A percentile compares a stretch with the other conserved stretches of the same genome.
Evolutionary conservation across 2,797 vertebrate species (phyloP).

Genomic region (Myoxocephalus aenaeus): DNA sequence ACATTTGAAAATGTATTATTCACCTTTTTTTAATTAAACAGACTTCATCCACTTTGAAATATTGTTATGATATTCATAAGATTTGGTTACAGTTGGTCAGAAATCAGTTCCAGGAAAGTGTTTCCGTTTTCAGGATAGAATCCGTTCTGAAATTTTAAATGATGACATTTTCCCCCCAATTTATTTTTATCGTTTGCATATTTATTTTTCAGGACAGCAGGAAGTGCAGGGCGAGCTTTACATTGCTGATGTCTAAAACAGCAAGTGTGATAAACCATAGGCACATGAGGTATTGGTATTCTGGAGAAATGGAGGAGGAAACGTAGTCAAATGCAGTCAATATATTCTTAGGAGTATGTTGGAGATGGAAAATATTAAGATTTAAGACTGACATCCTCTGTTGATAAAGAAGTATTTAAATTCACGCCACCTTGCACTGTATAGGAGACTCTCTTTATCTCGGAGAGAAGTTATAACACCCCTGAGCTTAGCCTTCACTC

Average conservation of each 20-base stretch:
- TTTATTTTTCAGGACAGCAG: neutral
- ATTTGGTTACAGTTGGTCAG: neutral
- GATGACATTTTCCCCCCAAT: too few species aligned
- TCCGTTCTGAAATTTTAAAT: neutral
- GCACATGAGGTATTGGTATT: neutral
- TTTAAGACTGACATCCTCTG: neutral
- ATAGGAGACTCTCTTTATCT: neutral
- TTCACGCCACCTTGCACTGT: neutral
- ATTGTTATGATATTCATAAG: neutral
- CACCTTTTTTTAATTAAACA: neutral
- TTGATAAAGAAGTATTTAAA: neutral
- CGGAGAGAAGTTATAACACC: neutral
- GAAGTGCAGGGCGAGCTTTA: neutral
- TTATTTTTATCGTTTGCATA: too few species aligned
- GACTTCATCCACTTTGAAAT: neutral
- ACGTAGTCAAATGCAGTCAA: too few species aligned
- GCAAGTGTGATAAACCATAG: slow-evolving; percentile 9
- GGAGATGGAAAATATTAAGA: neutral
- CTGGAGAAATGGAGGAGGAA: too few species aligned
- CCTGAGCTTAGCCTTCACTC: neutral
- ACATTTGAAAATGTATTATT: neutral
- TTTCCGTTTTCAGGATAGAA: neutral
- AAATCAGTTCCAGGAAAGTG: neutral
- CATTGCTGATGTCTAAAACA: neutral
- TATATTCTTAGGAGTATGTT: neutral